Percentiles rank a stretch among this genome's conserved stretches.
These are phyloP conservation scores for Chymomyza fuscimana DNA, from an alignment of 2,888 invertebrate genomes.

Conservation along the genomic window DNA sequence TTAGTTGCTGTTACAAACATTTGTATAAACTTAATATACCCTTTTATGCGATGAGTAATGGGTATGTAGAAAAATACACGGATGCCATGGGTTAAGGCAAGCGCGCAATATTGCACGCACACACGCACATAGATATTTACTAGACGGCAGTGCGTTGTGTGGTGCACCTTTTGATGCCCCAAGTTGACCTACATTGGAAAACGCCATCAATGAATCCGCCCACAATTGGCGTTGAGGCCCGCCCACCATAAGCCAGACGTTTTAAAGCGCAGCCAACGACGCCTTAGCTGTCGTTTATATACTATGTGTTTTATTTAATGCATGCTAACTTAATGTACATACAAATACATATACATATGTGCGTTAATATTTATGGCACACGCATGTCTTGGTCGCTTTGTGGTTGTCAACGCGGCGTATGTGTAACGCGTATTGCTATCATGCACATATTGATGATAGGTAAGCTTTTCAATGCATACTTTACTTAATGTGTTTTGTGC, in stretches of 20 bases:
- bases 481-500: not conserved
- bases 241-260: not conserved
- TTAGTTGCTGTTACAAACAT: no score
- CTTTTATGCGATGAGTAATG: no score
- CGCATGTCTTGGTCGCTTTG: slow-evolving; percentile 3
- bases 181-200: slow-evolving; percentile 2
- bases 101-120: slow-evolving; percentile 15
- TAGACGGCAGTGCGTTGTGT: not conserved
- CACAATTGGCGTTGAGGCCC: not conserved
- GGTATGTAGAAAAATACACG: not conserved
- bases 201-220: not conserved
- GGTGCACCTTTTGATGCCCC: slow-evolving; percentile 5
- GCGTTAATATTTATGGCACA: slow-evolving; percentile 45
- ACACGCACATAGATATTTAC: slow-evolving; percentile 7
- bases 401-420: slow-evolving; percentile 1
- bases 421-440: slow-evolving; percentile 2
- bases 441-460: not conserved
- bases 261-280: slow-evolving; percentile 14
- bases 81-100: slow-evolving; percentile 11
- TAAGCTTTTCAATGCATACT: not conserved
- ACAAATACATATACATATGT: not conserved
- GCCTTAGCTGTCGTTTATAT: not conserved
- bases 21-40: no score
- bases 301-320: not conserved
- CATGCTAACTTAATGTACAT: not conserved